Evolutionary conservation across 2,113 vertebrate genomes (phyloP).

Genomic region (Hylia prasina): DNA sequence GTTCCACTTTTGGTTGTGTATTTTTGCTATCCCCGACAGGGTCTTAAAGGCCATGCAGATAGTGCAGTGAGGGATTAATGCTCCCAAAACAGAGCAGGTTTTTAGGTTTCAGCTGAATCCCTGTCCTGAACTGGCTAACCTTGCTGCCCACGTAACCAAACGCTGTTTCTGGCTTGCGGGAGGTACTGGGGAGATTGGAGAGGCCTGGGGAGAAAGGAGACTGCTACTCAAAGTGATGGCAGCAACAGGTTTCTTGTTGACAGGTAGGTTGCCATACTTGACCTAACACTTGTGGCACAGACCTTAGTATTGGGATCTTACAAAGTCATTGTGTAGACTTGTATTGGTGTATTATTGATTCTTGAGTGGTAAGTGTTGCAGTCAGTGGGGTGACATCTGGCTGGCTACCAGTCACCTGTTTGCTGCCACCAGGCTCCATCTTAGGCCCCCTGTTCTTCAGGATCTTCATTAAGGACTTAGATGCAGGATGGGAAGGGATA

Average conservation of each 20-base stretch:
- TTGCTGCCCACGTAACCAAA: neutral
- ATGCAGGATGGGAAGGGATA: neutral
- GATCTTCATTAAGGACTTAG: neutral
- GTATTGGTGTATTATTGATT: neutral
- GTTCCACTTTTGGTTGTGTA: neutral
- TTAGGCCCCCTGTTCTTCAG: neutral
- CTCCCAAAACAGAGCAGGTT: neutral
- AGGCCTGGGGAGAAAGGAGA: neutral
- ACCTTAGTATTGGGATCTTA: neutral
- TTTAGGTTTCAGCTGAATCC: neutral
- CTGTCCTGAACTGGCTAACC: neutral
- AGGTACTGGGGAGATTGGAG: neutral
- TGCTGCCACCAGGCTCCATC: neutral
- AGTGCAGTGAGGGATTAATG: neutral
- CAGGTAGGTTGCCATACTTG: neutral
- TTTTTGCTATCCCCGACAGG: neutral
- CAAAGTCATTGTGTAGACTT: neutral
- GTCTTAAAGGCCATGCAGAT: neutral
- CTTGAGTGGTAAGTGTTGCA: neutral
- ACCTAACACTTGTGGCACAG: neutral
- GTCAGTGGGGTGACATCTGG: neutral
- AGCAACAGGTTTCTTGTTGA: neutral
- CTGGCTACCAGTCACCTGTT: rapidly evolving
- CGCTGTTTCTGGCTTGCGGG: neutral
- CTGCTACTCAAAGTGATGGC: neutral